Conservation (phyloP, 2,888 invertebrate genomes). For the Muschampia plurimacula region DNA sequence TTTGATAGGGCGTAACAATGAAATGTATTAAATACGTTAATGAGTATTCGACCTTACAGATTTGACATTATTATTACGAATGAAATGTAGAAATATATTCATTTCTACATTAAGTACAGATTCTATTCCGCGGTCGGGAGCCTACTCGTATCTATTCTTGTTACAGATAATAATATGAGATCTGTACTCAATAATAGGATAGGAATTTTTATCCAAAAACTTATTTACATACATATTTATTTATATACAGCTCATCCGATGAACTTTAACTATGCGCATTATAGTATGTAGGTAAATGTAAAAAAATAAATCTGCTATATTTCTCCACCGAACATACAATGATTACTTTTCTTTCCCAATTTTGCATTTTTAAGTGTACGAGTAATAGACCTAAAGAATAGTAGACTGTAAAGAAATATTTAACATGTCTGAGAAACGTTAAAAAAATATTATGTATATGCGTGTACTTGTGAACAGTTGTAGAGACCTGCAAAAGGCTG, state of each 20-base stretch:
- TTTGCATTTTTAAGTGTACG: neutral
- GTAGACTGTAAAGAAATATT: neutral
- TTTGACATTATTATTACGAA: neutral
- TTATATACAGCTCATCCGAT: too few relatives aligned
- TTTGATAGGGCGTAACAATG: neutral
- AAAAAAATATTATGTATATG: constrained; percentile 1
- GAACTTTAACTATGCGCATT: too few relatives aligned
- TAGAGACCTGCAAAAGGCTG: constrained; percentile 28
- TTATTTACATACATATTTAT: too few relatives aligned
- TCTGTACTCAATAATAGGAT: neutral
- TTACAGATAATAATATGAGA: neutral
- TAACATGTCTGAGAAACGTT: constrained; percentile 11
- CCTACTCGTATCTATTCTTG: neutral
- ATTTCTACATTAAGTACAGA: neutral
- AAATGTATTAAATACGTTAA: neutral
- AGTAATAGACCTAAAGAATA: neutral
- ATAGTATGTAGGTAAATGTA: too few relatives aligned
- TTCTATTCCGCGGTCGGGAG: neutral
- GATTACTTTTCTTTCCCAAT: too few relatives aligned
- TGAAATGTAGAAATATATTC: neutral
- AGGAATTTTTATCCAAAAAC: neutral
- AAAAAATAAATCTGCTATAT: neutral
- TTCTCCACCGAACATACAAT: neutral
- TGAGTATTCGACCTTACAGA: too few relatives aligned
- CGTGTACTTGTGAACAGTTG: constrained; percentile 21